Conservation (phyloP, 2,888 invertebrate species). For the Ephialtes manifestator region DNA sequence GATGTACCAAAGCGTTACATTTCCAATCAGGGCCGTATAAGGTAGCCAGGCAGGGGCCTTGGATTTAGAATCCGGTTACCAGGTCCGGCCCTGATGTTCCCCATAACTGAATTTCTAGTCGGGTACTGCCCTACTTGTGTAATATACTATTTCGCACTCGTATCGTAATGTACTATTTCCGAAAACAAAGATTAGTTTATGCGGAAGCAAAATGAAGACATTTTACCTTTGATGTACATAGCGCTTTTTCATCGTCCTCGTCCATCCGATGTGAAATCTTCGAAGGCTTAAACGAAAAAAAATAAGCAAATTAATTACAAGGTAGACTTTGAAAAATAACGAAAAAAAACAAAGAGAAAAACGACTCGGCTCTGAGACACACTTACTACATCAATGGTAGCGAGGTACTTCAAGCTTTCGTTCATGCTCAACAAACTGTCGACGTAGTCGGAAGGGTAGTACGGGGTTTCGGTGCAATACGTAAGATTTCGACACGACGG, state of each 20-base stretch:
- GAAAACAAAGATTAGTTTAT: too few relatives aligned
- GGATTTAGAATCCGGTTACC: too few relatives aligned
- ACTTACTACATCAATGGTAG: slow-evolving; percentile 72
- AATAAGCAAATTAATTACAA: not conserved
- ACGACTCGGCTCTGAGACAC: slow-evolving; percentile 24
- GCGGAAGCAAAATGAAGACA: not conserved
- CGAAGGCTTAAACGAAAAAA: slow-evolving; percentile 50
- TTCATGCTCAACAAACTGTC: slow-evolving; percentile 59
- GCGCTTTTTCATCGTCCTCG: slow-evolving; percentile 60
- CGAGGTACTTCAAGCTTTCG: slow-evolving; percentile 58
- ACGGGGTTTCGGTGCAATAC: slow-evolving; percentile 69
- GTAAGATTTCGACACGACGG: slow-evolving; percentile 62
- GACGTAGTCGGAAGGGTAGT: slow-evolving; percentile 71
- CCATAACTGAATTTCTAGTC: too few relatives aligned
- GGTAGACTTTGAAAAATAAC: too few relatives aligned
- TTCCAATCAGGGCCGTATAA: too few relatives aligned
- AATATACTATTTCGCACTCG: too few relatives aligned
- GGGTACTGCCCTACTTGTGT: too few relatives aligned
- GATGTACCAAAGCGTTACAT: too few relatives aligned
- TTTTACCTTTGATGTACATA: slow-evolving; percentile 71
- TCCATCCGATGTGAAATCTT: slow-evolving; percentile 61
- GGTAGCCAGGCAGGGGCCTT: too few relatives aligned
- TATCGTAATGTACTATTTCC: too few relatives aligned
- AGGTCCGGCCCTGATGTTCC: too few relatives aligned
- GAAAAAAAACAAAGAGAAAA: not conserved